These are phyloP conservation scores for Todiramphus saurophagus DNA, from an alignment of 2,113 vertebrate genomes.

Conservation along the genomic window DNA sequence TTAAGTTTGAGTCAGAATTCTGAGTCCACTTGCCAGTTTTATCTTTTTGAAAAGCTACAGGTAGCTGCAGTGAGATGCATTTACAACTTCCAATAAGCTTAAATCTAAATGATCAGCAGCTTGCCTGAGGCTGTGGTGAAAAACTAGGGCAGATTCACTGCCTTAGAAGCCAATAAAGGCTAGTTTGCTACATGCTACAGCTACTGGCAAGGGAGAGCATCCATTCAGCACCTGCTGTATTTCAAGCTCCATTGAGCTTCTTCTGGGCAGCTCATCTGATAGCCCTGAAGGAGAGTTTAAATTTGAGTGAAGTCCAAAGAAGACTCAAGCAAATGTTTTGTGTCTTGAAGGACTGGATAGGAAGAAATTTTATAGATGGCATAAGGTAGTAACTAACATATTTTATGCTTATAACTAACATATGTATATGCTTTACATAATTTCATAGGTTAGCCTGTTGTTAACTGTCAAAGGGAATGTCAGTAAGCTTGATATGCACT, in stretches of 20 bases:
- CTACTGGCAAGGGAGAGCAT: not conserved
- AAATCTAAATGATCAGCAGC: not conserved
- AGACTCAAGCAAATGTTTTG: not conserved
- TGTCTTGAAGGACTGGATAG: not conserved
- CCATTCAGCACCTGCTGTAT: not conserved
- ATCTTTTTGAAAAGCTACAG: not conserved
- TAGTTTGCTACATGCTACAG: not conserved
- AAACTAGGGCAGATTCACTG: not conserved
- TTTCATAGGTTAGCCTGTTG: not conserved
- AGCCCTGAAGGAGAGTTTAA: conserved; percentile 1
- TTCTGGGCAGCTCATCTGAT: conserved; percentile 2
- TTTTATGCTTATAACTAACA: not conserved
- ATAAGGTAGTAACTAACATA: not conserved
- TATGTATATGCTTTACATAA: not conserved
- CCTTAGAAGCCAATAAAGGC: not conserved
- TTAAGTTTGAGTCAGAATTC: not conserved
- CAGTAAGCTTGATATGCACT: not conserved
- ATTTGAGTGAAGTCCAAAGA: not conserved
- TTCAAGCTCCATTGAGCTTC: not conserved
- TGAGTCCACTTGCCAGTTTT: not conserved
- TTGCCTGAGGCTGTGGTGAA: not conserved
- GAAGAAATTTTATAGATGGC: not conserved
- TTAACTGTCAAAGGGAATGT: not conserved
- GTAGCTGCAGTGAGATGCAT: not conserved
- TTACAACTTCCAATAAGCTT: not conserved